phyloP scores from a whole-genome alignment of 2,113 vertebrate species.

The Salminus brasiliensis region DNA sequence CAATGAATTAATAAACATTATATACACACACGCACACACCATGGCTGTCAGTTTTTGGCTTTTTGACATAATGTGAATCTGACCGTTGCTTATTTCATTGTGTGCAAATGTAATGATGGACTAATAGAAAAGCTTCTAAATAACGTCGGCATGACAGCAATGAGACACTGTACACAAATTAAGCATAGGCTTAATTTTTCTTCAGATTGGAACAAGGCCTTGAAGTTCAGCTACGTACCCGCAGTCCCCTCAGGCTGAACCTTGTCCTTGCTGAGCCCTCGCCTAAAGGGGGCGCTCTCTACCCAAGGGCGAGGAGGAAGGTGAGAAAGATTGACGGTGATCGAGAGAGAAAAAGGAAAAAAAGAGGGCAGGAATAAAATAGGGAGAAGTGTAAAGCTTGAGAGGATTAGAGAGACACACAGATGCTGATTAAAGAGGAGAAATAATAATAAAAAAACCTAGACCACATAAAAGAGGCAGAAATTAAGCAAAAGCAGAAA shows the following conservation, averaged over 20 bases:
- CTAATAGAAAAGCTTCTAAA: background rate
- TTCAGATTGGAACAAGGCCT: background rate
- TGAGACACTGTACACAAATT: too few species aligned
- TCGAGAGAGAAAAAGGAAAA: background rate
- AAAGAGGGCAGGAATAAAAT: background rate
- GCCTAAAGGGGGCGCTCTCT: conserved; percentile 19
- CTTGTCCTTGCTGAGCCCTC: conserved; percentile 10
- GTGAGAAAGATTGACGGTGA: background rate
- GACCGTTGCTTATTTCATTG: too few species aligned
- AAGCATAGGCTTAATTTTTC: background rate
- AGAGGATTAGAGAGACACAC: background rate
- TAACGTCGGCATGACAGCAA: background rate
- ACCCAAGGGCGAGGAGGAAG: background rate
- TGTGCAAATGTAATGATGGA: too few species aligned
- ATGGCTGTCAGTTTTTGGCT: too few species aligned
- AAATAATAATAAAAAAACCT: background rate
- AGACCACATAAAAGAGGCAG: background rate
- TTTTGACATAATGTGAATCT: too few species aligned
- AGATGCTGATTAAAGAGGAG: background rate
- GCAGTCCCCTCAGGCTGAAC: background rate
- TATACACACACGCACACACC: too few species aligned
- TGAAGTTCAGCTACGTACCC: conserved; percentile 18
- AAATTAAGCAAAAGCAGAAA: too few species aligned
- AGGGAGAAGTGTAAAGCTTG: background rate
- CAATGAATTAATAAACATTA: too few species aligned